A percentile compares a stretch with the other conserved stretches of the same genome.
Evolutionary conservation across 2,888 invertebrate species (phyloP).

Genomic region (Phyto melanocephala): DNA sequence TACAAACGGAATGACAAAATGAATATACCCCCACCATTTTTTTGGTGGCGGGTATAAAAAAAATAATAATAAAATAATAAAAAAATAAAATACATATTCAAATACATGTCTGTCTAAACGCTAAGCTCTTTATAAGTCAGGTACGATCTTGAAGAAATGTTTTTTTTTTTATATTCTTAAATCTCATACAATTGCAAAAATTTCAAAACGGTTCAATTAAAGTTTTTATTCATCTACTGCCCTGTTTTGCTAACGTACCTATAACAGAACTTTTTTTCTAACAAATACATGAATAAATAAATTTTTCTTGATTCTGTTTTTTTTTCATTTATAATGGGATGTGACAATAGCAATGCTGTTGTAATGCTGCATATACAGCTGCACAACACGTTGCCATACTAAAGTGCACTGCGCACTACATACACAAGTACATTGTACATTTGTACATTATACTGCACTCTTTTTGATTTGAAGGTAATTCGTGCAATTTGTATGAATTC

Average conservation of each 20-base stretch:
- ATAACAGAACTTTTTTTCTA: conserved; percentile 44
- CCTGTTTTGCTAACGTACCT: background rate
- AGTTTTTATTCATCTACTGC: background rate
- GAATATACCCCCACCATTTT: too few species aligned
- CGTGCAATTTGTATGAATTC: conserved; percentile 59
- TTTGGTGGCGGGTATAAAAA: too few species aligned
- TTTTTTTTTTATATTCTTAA: too few species aligned
- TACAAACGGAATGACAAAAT: too few species aligned
- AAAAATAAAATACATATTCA: too few species aligned
- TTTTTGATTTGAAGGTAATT: conserved; percentile 62
- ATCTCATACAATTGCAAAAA: too few species aligned
- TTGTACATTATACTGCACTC: conserved; percentile 42
- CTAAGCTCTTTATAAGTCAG: too few species aligned
- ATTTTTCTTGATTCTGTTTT: conserved; percentile 39
- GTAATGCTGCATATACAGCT: conserved; percentile 33
- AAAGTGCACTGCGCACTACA: background rate
- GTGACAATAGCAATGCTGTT: conserved; percentile 55
- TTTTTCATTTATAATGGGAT: conserved; percentile 55
- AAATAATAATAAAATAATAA: too few species aligned
- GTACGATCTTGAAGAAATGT: too few species aligned
- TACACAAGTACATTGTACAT: background rate
- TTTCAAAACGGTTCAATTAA: background rate
- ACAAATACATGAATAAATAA: conserved; percentile 55
- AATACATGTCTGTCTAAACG: too few species aligned
- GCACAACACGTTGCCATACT: background rate